Evolutionary conservation across 2,113 vertebrate genomes (phyloP), one percentile per base, ranked within the genome.

Genomic region (Microcebus jonahi): DNA sequence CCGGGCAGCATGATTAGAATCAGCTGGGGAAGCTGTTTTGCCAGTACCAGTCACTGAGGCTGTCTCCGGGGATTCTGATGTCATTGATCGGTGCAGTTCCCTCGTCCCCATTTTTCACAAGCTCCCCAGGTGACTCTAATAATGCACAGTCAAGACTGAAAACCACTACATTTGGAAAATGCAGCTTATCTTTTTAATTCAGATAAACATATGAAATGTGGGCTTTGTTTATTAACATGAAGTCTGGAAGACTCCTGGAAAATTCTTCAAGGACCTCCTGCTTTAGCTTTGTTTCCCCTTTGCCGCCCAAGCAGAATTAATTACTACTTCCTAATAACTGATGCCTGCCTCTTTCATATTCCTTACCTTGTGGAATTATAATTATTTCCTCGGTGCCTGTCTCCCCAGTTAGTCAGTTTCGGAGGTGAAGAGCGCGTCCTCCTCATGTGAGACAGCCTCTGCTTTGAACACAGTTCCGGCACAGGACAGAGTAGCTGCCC

Each of bases 221-320:
- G 91, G n/a, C 13, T 14, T 50, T 91, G 53, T 77, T 84, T 77
- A 68, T 97, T 80, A 86, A 48, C 63, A 39, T 1, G 45, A 95
- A 76, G 63, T 73, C 48, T 86, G 63, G 86, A 73, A 55, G 82
- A 93, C 55, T 90, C 80, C 71, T 82, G 50, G n/a, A 85, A 90
- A 42, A 48, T 27, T 95, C 77, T 92, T 73, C 82, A 81, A 95
- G 77, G 85, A 65, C 61, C 83, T 88, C 63, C 27, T 83, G 48
- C 59, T 89, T 83, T 55, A 76, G 59, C 82, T 92, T 92, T 55
- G n/a, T 92, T 92, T 96, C 48, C 53, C 17, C 71, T 96, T 90
- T 82, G 93, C 85, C 45, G 84, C 86, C 53, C 55, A 91, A 92
- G 50, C 82, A 97, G 73, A 93, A 97, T 89, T 96, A 95, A 97